Conservation (phyloP, 1,140 invertebrate species). For the Hylaeus anthracinus region DNA sequence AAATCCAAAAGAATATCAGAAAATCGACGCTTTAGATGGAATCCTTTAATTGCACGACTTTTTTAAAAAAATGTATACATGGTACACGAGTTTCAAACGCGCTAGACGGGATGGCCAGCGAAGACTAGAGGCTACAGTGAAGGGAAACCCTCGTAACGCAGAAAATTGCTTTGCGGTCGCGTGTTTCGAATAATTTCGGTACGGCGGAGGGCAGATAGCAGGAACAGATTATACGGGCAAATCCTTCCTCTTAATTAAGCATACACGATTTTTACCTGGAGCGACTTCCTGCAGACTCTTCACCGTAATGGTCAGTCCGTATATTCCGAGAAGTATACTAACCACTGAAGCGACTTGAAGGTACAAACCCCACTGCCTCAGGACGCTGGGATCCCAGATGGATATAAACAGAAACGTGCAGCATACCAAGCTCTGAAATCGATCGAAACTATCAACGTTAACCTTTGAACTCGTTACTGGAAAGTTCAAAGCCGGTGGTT, state of each 20-base stretch:
- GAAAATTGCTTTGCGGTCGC: conserved; percentile 19
- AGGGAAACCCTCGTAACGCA: neutral
- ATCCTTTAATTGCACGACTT: too few relatives aligned
- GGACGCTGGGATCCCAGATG: conserved; percentile 69
- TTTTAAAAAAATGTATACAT: too few relatives aligned
- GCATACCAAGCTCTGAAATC: conserved; percentile 70
- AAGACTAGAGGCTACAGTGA: neutral
- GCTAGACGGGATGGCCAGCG: too few relatives aligned
- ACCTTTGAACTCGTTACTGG: too few relatives aligned
- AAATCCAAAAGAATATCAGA: too few relatives aligned
- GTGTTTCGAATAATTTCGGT: conserved; percentile 13
- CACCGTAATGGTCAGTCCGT: conserved; percentile 73
- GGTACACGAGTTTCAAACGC: too few relatives aligned
- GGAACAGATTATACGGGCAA: conserved; percentile 1
- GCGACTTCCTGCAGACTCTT: conserved; percentile 72
- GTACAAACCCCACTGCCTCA: conserved; percentile 67
- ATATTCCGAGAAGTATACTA: conserved; percentile 76
- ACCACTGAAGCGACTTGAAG: conserved; percentile 72
- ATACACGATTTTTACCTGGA: conserved; percentile 71
- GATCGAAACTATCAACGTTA: too few relatives aligned
- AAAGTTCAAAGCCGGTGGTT: too few relatives aligned
- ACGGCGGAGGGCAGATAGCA: neutral
- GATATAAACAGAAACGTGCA: conserved; percentile 73
- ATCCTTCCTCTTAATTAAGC: conserved; percentile 37
- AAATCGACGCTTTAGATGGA: too few relatives aligned